Evolutionary conservation across 1,140 invertebrate species (phyloP).

Genomic region (Psix sp.): DNA sequence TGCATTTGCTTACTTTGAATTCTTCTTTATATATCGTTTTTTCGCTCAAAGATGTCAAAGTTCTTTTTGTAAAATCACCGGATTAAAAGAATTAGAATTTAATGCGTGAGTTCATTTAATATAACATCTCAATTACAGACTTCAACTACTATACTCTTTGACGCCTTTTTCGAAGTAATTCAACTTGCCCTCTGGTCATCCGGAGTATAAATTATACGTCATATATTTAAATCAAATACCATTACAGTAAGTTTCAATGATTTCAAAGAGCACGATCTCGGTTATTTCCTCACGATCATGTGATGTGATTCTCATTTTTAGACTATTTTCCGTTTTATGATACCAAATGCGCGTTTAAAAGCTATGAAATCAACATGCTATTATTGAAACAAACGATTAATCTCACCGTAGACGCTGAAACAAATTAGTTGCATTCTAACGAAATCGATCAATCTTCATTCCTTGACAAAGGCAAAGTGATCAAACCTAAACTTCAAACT

Average conservation of each 20-base stretch:
- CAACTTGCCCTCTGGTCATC: constrained; percentile 30
- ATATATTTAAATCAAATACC: constrained; percentile 18
- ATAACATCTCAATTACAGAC: constrained; percentile 26
- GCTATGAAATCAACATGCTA: no score
- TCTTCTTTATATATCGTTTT: constrained; percentile 12
- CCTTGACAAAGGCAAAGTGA: no score
- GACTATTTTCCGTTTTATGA: no score
- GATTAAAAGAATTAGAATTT: constrained; percentile 31
- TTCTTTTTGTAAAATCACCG: constrained; percentile 8
- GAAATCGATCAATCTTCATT: no score
- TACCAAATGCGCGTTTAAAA: no score
- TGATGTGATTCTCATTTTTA: no score
- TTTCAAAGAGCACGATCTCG: no score
- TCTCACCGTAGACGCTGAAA: no score
- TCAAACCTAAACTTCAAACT: no score
- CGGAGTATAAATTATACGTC: constrained; percentile 21
- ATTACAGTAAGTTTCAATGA: constrained; percentile 4
- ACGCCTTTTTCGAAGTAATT: constrained; percentile 33
- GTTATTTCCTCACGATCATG: no score
- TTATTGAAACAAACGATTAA: no score
- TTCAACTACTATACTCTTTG: constrained; percentile 15
- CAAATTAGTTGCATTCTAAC: no score
- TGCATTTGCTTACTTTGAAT: constrained; percentile 21
- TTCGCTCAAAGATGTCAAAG: constrained; percentile 6
- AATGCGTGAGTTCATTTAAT: constrained; percentile 10